A percentile compares a stretch with the other conserved stretches of the same genome.
Evolutionary conservation across 2,797 vertebrate genomes (phyloP).

Genomic region (Paedocypris micromegethes): DNA sequence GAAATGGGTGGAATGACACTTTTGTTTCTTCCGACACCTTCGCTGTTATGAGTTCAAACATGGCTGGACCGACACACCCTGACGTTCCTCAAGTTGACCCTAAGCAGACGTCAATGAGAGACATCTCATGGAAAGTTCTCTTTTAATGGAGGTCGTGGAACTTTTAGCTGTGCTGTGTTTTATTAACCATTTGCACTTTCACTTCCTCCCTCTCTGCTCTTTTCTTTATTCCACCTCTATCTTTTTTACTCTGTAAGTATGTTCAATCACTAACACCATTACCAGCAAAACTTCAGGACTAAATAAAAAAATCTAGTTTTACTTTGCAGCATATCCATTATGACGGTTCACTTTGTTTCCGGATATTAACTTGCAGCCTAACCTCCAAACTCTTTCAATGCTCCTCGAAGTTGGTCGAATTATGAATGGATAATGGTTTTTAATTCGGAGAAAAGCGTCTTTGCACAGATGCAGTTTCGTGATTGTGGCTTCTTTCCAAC

Average conservation of each 20-base stretch:
- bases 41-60: conserved; percentile 27
- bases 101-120: conserved; percentile 36
- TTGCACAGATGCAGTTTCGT: too few relatives aligned
- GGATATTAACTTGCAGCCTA: too few relatives aligned
- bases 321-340: conserved; percentile 17
- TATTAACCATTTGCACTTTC: conserved; percentile 18
- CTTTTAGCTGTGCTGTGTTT: conserved; percentile 24
- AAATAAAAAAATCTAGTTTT: too few relatives aligned
- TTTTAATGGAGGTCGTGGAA: conserved; percentile 29
- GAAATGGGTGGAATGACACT: conserved; percentile 18
- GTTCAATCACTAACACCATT: conserved; percentile 18
- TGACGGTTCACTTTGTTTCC: too few relatives aligned
- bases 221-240: neutral
- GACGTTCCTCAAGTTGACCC: conserved; percentile 35
- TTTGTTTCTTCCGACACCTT: conserved; percentile 37
- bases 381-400: too few relatives aligned
- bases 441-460: too few relatives aligned
- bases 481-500: too few relatives aligned
- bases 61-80: conserved; percentile 44
- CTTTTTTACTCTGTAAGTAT: conserved; percentile 22
- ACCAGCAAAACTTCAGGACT: conserved; percentile 30
- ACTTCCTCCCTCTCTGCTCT: neutral
- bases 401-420: too few relatives aligned
- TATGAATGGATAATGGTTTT: too few relatives aligned
- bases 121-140: conserved; percentile 46